Evolutionary conservation across 2,113 vertebrate species (phyloP).

Genomic region (Corythornis madagascariensis): DNA sequence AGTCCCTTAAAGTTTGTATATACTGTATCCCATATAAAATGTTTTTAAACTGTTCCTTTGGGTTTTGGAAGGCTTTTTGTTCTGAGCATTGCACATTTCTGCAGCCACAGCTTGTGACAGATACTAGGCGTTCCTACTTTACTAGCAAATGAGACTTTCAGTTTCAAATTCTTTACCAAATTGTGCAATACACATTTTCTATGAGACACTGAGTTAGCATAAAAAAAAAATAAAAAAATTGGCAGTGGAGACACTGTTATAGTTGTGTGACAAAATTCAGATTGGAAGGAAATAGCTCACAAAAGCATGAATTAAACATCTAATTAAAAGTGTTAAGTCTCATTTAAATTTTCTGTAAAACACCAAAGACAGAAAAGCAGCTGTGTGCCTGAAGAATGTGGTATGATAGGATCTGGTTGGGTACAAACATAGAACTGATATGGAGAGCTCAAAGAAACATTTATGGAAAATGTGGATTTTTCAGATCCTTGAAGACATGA

Average conservation of each 20-base stretch:
- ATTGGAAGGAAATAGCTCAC: slow-evolving; percentile 61
- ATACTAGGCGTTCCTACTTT: slow-evolving; percentile 11
- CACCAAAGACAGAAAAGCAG: slow-evolving; percentile 44
- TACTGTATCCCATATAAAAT: neutral
- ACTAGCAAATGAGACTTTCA: slow-evolving; percentile 46
- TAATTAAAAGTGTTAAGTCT: slow-evolving; percentile 70
- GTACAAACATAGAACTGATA: neutral
- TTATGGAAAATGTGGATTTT: neutral
- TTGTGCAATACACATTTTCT: slow-evolving; percentile 21
- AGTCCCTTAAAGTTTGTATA: neutral
- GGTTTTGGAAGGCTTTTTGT: neutral
- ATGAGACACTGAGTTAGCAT: slow-evolving; percentile 47
- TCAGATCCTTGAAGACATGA: neutral
- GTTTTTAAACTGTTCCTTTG: neutral
- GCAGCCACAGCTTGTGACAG: slow-evolving; percentile 22
- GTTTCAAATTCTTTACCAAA: slow-evolving; percentile 58
- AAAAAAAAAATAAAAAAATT: neutral
- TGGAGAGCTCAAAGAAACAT: neutral
- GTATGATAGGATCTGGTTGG: neutral
- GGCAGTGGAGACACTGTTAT: slow-evolving; percentile 31
- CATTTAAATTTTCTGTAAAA: slow-evolving; percentile 60
- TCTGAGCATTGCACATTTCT: neutral
- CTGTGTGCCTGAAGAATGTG: slow-evolving; percentile 13
- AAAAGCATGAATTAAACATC: slow-evolving; percentile 72
- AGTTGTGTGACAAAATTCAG: slow-evolving; percentile 64